phyloP scores from a whole-genome alignment of 23 tunicate genomes.

The Styela clava region DNA sequence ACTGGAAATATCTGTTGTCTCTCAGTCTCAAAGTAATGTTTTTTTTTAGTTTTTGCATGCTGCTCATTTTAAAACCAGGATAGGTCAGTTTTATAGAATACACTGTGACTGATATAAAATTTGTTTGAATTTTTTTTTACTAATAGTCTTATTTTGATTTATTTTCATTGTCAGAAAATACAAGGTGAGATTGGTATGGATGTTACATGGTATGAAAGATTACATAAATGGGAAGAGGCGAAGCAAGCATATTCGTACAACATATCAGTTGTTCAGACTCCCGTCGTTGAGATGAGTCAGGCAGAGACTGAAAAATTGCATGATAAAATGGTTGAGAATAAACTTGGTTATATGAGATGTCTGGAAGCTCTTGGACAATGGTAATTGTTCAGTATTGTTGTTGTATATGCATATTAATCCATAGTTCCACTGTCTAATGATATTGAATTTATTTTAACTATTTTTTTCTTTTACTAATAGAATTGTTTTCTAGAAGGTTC shows the following conservation, averaged over 20 bases:
- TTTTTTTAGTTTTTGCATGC: too few species aligned
- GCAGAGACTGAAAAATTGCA: conserved; percentile 33
- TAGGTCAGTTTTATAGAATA: too few species aligned
- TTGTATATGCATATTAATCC: neutral
- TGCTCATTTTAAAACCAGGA: too few species aligned
- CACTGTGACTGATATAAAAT: too few species aligned
- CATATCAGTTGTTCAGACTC: neutral
- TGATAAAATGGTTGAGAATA: conserved; percentile 37
- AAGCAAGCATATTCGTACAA: conserved; percentile 64
- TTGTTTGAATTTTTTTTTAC: too few species aligned
- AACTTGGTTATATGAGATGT: conserved; percentile 97
- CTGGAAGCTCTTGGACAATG: conserved; percentile 98
- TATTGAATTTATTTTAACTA: conserved; percentile 5
- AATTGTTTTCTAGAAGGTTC: too few species aligned
- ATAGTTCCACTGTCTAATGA: neutral
- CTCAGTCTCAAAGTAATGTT: too few species aligned
- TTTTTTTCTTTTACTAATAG: too few species aligned
- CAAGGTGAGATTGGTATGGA: conserved; percentile 30
- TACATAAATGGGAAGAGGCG: conserved; percentile 98
- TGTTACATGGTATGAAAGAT: conserved; percentile 92
- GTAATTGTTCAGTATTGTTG: too few species aligned
- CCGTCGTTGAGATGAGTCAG: neutral
- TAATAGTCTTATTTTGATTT: too few species aligned
- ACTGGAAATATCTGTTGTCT: too few species aligned
- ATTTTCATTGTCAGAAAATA: neutral